Base-by-base conservation (phyloP, 2,113 vertebrate genomes). In the Albula goreensis region DNA sequence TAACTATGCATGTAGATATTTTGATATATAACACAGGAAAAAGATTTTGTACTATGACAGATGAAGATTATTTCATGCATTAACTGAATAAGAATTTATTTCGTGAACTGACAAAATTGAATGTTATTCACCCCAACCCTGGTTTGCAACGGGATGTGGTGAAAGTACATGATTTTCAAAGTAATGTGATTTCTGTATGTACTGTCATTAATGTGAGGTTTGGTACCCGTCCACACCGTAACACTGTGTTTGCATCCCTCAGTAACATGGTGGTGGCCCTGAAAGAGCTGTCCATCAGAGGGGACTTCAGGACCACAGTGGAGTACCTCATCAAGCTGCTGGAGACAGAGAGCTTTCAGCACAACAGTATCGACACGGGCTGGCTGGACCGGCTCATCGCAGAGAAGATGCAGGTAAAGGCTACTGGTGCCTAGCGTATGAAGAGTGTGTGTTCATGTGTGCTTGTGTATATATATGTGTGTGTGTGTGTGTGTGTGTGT, bases 261-360 rank as follows among this genome's bases (percentile, higher is more conserved):
- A 99, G 98, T 78, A 99, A 99, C 94, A 97, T 99, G 98, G 98
- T 99, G 82, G 98, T 99, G 85, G 98, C 98, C 84, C 91, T 99
- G 90, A 99, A 99, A 89, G 98, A 99, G 89, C 91, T 99, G 56
- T 99, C 98, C 31, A 99, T 99, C 89, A 96, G 98, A 85, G 98
- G 98, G 78, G 98, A 99, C 93, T 99, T 99, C 94, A 94, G 98
- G 87, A 99, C 98, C 88, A 99, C 98, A 0, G 98, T 99, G 17
- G 98, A 99, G 88, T 99, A 99, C 90, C 93, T 99, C 91, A 99
- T 99, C 83, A 99, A 99, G 80, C 94, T 99, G 66, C 91, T 99
- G 91, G 98, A 99, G 92, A 99, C 98, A 0, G 97, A 99, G 92
- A 98, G 97, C 93, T 99, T 99, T 93, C 98, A 99, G 92, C 95